Base-by-base conservation (phyloP, 2,888 invertebrate genomes). In the Drosophila incognita region DNA sequence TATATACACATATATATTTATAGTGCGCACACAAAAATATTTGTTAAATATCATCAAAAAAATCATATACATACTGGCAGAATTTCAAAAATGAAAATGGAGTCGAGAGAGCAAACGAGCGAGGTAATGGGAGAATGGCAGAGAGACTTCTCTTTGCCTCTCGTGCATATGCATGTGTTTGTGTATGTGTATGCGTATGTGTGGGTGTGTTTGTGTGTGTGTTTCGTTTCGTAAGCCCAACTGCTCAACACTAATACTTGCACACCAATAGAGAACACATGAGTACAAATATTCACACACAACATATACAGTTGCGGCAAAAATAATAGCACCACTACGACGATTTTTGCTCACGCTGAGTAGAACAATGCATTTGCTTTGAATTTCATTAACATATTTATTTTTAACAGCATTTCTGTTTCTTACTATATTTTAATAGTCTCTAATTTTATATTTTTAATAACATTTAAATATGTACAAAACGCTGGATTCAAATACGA, bases 1-100 rank as follows among this genome's bases (percentile, higher is more conserved):
- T 46, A 63, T 59, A 72, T 49, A 73, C 65, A 74, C 65, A 74
- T 64, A 81, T 74, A 80, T 74, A 66, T 40, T 71, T 52, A 74
- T 76, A 74, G 36, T 18, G 18, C 18, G 38, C 13, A 46, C 21
- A 46, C 7, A 46, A 58, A 62, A 58, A 75, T 59, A 75, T 71
- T 46, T 46, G 46, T 46, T 46, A 46, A 24, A 24, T 46, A 46
- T 46, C 8, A 46, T 46, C 21, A 21, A 46, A 46, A 21, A 46
- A 46, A 46, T 46, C 24, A 46, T 4, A 46, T 46, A 24, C 21
- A 67, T 68, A 61, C 53, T 59, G 49, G 53, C 11, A 42, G 57
- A 33, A 57, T 76, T 70, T 6, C 56, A 42, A 42, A 64, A 52
- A 61, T 51, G 60, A 54, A 29, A 46, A 46, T 54, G 8, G 24